Evolutionary conservation across 2,888 invertebrate genomes (phyloP).

Genomic region (Aphodius granarius): DNA sequence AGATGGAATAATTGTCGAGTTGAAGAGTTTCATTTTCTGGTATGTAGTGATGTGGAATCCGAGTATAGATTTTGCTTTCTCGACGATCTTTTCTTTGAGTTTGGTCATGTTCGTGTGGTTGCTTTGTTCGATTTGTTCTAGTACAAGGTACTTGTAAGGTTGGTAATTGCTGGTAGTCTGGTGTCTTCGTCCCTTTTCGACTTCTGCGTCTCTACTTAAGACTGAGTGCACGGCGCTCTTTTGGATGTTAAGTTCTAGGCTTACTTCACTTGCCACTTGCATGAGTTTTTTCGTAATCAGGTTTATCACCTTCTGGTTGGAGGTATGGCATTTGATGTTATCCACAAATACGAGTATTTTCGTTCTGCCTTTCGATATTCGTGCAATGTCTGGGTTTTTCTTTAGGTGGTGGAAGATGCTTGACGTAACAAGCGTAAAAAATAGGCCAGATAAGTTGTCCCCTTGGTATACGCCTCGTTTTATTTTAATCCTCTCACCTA

Average conservation of each 20-base stretch:
- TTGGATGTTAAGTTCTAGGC: conserved; percentile 7
- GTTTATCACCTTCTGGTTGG: not conserved
- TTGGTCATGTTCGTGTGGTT: not conserved
- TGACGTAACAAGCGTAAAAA: conserved; percentile 31
- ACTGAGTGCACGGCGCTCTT: not conserved
- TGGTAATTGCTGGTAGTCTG: not conserved
- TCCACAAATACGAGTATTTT: conserved; percentile 29
- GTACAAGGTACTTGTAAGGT: not conserved
- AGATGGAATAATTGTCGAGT: not conserved
- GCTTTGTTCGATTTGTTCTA: not conserved
- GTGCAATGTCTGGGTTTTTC: not conserved
- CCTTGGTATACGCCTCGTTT: conserved; percentile 30
- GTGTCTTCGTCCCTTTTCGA: not conserved
- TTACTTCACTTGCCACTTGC: conserved; percentile 8
- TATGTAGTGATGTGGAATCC: not conserved
- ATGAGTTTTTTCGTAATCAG: not conserved
- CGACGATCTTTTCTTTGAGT: not conserved
- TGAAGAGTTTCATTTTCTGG: not conserved
- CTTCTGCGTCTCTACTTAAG: too few species aligned
- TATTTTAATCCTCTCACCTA: not conserved
- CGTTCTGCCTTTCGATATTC: conserved; percentile 2
- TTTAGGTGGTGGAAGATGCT: conserved; percentile 18
- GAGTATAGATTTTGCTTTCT: not conserved
- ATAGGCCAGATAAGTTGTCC: conserved; percentile 28
- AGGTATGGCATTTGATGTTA: conserved; percentile 25